Percentiles rank a stretch among this genome's conserved stretches.
Evolutionary conservation across 2,113 vertebrate species (phyloP).

Genomic region (Notechis scutatus): DNA sequence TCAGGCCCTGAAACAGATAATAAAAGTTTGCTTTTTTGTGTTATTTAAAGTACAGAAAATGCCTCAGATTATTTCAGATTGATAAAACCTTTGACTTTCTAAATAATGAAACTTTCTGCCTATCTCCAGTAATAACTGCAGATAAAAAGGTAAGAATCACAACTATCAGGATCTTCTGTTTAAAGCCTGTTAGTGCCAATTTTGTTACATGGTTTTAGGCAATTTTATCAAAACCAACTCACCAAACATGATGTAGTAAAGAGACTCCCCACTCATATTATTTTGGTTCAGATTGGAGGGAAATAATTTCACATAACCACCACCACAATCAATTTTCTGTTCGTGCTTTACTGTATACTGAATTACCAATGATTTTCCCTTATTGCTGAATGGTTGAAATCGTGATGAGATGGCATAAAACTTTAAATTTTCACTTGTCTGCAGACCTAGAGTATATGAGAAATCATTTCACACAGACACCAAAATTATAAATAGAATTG

Average conservation of each 20-base stretch:
- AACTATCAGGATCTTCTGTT: background rate
- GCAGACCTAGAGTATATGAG: constrained; percentile 72
- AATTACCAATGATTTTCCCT: constrained; percentile 77
- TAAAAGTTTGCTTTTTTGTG: too few relatives aligned
- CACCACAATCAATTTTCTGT: constrained; percentile 87
- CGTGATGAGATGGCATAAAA: constrained; percentile 81
- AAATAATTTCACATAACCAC: constrained; percentile 85
- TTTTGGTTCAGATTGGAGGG: constrained; percentile 76
- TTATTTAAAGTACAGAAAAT: background rate
- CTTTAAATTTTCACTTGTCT: constrained; percentile 81
- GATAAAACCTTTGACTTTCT: background rate
- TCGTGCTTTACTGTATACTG: constrained; percentile 88
- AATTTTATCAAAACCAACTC: constrained; percentile 31
- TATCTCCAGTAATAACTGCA: background rate
- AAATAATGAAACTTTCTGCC: background rate
- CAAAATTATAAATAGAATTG: background rate
- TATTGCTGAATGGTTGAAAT: constrained; percentile 83
- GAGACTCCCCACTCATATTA: constrained; percentile 75
- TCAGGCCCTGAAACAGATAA: constrained; percentile 76
- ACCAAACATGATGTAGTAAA: constrained; percentile 88
- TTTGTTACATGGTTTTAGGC: background rate
- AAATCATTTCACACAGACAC: background rate
- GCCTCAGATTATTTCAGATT: background rate
- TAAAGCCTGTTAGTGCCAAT: background rate
- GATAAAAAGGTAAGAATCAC: background rate